Base-by-base conservation (phyloP, 2,888 invertebrate genomes). In the Synanthedon andrenaeformis region DNA sequence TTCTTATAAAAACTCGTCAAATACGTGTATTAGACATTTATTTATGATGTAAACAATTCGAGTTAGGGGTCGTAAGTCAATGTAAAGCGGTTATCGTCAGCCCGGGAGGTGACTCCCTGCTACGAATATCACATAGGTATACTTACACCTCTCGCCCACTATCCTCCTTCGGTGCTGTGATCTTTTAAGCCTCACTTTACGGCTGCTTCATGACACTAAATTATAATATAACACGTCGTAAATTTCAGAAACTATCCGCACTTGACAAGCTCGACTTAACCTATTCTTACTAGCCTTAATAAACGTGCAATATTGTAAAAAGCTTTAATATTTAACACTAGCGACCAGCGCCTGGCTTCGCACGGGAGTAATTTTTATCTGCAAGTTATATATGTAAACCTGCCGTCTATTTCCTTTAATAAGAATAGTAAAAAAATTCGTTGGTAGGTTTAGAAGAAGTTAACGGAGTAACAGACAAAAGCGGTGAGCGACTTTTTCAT, bases 211-310 rank as follows among this genome's bases (percentile, higher is more conserved):
- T 76, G 70, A 72, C 69, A 84, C 82, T 87, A 86, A 86, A 87
- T 87, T 86, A 87, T 83, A 85, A 86, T 87, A 84, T 82, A 86
- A 86, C 85, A 85, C 70, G 74, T 79, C 85, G 74, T 87, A 86
- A 86, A 86, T 87, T 85, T 75, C 73, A 63, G 70, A 74, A 84
- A 85, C 85, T 86, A 86, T 83, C 84, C 79, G 67, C 63, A 61
- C 61, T 65, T 77, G 84, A 82, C 84, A 68, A 59, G 59, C 55
- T 57, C 59, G 77, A 75, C 76, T 82, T 83, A 80, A 71, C 69
- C 64, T 69, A 69, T 72, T 63, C 65, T 58, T 62, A 52, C 55
- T 58, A 52, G 54, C 54, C 55, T 60, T 57, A 63, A 54, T 57
- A 56, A 53, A 35, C 49, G 41, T 41, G 28, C 42, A 50, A 50